These are phyloP conservation scores for Microtus obscurus DNA, from an alignment of 2,797 vertebrate genomes.

Conservation along the genomic window DNA sequence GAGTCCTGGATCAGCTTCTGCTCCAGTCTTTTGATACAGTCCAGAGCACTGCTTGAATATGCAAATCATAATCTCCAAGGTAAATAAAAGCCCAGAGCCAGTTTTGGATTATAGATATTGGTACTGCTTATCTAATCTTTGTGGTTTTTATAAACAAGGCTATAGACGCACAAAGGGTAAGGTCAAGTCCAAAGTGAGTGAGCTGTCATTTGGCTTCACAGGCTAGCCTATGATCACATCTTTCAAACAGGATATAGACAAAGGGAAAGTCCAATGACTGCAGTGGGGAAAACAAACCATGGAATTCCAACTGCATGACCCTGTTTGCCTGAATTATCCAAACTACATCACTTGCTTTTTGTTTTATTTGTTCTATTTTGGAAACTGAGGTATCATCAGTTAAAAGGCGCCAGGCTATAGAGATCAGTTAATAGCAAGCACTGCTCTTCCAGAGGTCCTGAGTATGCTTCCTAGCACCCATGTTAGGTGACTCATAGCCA, in stretches of 20 bases:
- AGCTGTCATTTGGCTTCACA: neutral
- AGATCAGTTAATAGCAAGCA: neutral
- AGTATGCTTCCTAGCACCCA: neutral
- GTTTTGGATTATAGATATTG: neutral
- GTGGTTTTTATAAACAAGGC: conserved; percentile 29
- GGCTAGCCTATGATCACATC: neutral
- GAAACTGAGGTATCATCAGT: conserved; percentile 1
- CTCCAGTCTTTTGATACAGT: neutral
- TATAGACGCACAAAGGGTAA: neutral
- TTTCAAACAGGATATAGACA: neutral
- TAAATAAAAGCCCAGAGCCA: neutral
- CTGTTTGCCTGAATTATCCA: neutral
- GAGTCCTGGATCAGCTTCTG: neutral
- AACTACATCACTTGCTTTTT: neutral
- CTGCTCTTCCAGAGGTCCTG: neutral
- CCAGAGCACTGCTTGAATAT: conserved; percentile 1
- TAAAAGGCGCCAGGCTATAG: neutral
- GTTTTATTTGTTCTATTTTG: conserved; percentile 24
- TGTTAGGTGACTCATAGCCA: neutral
- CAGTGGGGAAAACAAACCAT: conserved; percentile 24
- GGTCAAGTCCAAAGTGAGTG: neutral
- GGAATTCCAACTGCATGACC: conserved; percentile 42
- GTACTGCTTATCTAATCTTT: neutral
- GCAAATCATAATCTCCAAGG: neutral
- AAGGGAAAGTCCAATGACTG: conserved; percentile 17